Base-by-base conservation (phyloP, 2,113 vertebrate species). In the Corvus hawaiiensis region DNA sequence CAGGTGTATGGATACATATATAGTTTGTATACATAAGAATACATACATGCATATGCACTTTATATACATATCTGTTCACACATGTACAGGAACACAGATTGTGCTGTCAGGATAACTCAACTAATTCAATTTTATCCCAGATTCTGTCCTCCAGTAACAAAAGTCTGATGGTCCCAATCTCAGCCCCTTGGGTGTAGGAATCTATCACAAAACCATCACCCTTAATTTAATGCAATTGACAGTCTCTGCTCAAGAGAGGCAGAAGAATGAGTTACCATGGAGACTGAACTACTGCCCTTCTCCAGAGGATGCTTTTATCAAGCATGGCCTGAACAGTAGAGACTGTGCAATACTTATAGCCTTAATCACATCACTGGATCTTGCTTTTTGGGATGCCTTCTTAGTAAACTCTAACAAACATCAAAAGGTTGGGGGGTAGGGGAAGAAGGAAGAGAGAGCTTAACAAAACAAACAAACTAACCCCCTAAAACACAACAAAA, bases 251-350 rank as follows among this genome's bases (percentile, higher is more conserved):
- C 81, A 89, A 72, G 88, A 76, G 61, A 94, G 77, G 55, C 43
- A 91, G 71, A 96, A 95, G 68, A 69, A 84, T 58, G 84, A 87
- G 87, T 97, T 97, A 87, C 91, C 92, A 97, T 93, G 87, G 96
- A 94, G 89, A 96, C 66, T 86, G 91, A 96, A 83, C 4, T 81
- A 94, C 56, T 63, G 76, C 58, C 95, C 46, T 61, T 91, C 87
- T 96, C 81, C 59, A 81, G 54, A 94, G 66, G 64, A 74, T 82
- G 30, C 52, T 88, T 97, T 93, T 94, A 96, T 77, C 67, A 89
- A 91, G 69, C 32, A 91, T 3, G 1, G 39, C 73, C 56, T 91
- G 90, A 95, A 93, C 24, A 71, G 61, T 9, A 90, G 44, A 43
- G 78, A 33, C 78, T 93, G 39, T 79, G 67, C 49, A 90, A 85